Evolutionary conservation across 2,113 vertebrate species (phyloP).

Genomic region (Epinephelus fuscoguttatus): DNA sequence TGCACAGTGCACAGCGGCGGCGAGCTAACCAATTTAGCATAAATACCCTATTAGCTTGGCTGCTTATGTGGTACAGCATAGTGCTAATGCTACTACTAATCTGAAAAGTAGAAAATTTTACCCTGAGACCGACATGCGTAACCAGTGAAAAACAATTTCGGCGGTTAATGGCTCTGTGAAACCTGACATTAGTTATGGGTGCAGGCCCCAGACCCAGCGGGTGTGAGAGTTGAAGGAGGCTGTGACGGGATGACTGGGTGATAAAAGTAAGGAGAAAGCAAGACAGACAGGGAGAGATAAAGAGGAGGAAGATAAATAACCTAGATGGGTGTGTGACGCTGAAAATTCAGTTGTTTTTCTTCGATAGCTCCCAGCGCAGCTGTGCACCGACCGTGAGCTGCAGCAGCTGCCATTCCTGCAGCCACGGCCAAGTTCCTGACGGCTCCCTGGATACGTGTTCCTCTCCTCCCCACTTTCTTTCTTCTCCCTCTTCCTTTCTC

Average conservation of each 20-base stretch:
- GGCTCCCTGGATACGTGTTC: constrained; percentile 63
- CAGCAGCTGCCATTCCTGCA: constrained; percentile 79
- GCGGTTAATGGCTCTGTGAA: neutral
- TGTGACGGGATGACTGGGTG: neutral
- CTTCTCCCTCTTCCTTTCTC: constrained; percentile 24
- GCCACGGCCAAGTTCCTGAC: constrained; percentile 75
- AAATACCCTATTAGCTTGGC: too few relatives aligned
- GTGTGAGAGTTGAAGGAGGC: neutral
- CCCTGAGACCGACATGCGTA: too few relatives aligned
- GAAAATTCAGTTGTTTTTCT: constrained; percentile 45
- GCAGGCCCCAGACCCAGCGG: neutral
- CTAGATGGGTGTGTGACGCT: constrained; percentile 54
- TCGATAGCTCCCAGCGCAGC: constrained; percentile 50
- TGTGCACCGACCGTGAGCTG: constrained; percentile 38
- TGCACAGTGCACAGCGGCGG: too few relatives aligned
- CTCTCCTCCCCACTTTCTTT: constrained; percentile 47
- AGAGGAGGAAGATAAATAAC: constrained; percentile 31
- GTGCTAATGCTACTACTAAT: too few relatives aligned
- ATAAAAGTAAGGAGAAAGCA: constrained; percentile 5
- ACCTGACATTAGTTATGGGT: neutral
- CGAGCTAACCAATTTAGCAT: too few relatives aligned
- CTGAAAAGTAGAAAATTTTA: too few relatives aligned
- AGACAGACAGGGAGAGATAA: constrained; percentile 16
- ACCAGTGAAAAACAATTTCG: too few relatives aligned
- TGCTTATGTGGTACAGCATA: too few relatives aligned